Evolutionary conservation across 2,113 vertebrate genomes (phyloP), one percentile per base, ranked within the genome.

Genomic region (Chelonoidis abingdonii): DNA sequence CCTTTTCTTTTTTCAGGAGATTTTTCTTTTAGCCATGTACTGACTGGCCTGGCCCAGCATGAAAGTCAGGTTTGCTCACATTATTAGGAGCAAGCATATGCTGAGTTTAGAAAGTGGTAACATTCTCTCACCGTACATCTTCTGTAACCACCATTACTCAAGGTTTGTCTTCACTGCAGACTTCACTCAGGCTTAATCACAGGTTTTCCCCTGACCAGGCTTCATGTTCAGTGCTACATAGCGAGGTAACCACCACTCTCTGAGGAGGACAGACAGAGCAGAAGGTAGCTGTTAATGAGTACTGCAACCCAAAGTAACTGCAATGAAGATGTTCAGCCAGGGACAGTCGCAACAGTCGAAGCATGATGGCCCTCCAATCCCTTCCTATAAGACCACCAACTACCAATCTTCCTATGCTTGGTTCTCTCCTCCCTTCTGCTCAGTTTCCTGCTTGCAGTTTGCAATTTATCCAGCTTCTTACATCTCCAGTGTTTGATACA

Each of bases 51-150:
- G 24, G 38, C 10, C 38, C 21, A 76, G 3, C 47, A 22, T 84
- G 29, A 72, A 84, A 84, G 9, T 62, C 83, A 83, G 5, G 1
- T 3, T 24, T 86, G 5, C 4, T 91, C 6, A 52, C 47, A 0
- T 0, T 79, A 13, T 44, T 65, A 50, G 25, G 21, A 84, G 0
- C 5, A 11, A 3, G 2, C 5, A 72, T 25, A 24, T 11, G 24
- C 41, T 13, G 9, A 76, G 22, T 49, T 49, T 84, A 52, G 75
- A 62, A 90, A 75, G 1, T 11, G 84, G 52, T n/a, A 44, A 5
- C 0, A 0, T 31, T 93, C 47, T 93, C 8, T 13, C 31, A 83
- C 13, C 22, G 49, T 41, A 12, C 54, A 44, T 35, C 54, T 89
- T 6, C 69, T 90, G 41, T 50, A n/a, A 38, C 4, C 57, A 75